Base-by-base conservation (phyloP, 2,888 invertebrate genomes). In the Lycia hirtaria region DNA sequence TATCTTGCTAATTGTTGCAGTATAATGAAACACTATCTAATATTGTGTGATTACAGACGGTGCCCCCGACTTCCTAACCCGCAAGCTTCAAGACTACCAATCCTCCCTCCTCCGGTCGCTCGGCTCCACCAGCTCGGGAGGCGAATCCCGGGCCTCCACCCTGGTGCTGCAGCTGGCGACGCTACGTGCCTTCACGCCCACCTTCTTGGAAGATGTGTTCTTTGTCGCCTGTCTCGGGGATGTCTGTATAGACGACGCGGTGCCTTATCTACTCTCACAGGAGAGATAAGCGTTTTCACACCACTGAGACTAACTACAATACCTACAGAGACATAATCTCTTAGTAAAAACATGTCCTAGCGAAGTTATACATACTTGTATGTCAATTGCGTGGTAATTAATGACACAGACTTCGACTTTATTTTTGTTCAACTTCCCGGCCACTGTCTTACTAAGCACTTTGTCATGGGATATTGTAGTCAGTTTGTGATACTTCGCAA, bases 161-260 rank as follows among this genome's bases (percentile, higher is more conserved):
- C 88, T 96, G 32, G 87, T 96, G 17, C 86, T 96, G 40, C 94
- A 95, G 78, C 93, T 98, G 58, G 94, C 96, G 0, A 94, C 95
- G 4, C 85, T 97, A 19, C 93, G 96, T 67, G 94, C 95, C 67
- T 94, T 96, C 79, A 94, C 96, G 54, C 95, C 96, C 1, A 89
- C 95, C 10, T 94, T 96, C 60, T 92, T 98, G 50, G 98, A 98
- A 84, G 98, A 98, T 78, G 93, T 98, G 51, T 98, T 98, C 93
- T 98, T 98, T 80, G 96, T 97, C 3, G 97, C 97, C 47, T 94
- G 98, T 61, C 95, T 98, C 43, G 98, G 98, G 4, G 97, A 96
- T 83, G 97, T 99, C 71, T 97, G 98, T 88, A 98, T 99, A 59
- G 98, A 99, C 78, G 97, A 96, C 78, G 97, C 99, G 69, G 96